A percentile compares a stretch with the other conserved stretches of the same genome.
phyloP scores from a whole-genome alignment of 2,888 invertebrate genomes.

The Tenthredo scrophulariae region DNA sequence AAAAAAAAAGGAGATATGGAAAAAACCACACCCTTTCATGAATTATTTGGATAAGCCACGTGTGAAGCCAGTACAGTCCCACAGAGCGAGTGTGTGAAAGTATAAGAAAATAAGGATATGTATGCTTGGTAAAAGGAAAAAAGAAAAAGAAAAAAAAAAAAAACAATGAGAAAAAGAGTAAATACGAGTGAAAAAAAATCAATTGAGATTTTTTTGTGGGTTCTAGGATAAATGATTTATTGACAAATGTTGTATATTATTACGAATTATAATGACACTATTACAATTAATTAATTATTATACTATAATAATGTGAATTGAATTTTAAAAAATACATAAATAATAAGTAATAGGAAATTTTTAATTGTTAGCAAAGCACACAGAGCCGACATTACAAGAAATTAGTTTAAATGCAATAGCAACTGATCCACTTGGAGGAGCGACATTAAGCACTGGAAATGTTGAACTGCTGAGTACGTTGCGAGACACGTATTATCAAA shows the following conservation, averaged over 20 bases:
- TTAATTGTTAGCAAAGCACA: conserved; percentile 75
- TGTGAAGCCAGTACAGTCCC: conserved; percentile 73
- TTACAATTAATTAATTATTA: conserved; percentile 76
- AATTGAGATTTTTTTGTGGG: conserved; percentile 67
- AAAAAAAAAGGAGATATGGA: conserved; percentile 9
- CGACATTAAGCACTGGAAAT: conserved; percentile 33
- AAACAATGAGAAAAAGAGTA: conserved; percentile 34
- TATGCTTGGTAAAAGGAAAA: conserved; percentile 30
- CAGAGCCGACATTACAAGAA: conserved; percentile 61
- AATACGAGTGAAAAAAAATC: conserved; percentile 52
- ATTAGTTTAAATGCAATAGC: conserved; percentile 51
- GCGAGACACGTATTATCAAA: conserved; percentile 26
- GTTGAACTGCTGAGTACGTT: conserved; percentile 32
- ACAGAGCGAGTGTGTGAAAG: conserved; percentile 62
- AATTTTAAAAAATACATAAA: conserved; percentile 73
- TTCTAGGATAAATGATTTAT: conserved; percentile 78
- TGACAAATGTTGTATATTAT: conserved; percentile 78
- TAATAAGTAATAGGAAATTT: conserved; percentile 76
- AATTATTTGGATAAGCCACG: conserved; percentile 71
- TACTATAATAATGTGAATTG: conserved; percentile 78
- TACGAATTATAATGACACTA: conserved; percentile 78
- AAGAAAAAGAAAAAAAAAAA: conserved; percentile 34
- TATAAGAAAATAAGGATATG: conserved; percentile 13
- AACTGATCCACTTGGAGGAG: conserved; percentile 50
- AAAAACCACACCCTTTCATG: conserved; percentile 63